A percentile compares a stretch with the other conserved stretches of the same genome.
Conservation (phyloP, 1,140 invertebrate species). For the Lepidurus apus region DNA sequence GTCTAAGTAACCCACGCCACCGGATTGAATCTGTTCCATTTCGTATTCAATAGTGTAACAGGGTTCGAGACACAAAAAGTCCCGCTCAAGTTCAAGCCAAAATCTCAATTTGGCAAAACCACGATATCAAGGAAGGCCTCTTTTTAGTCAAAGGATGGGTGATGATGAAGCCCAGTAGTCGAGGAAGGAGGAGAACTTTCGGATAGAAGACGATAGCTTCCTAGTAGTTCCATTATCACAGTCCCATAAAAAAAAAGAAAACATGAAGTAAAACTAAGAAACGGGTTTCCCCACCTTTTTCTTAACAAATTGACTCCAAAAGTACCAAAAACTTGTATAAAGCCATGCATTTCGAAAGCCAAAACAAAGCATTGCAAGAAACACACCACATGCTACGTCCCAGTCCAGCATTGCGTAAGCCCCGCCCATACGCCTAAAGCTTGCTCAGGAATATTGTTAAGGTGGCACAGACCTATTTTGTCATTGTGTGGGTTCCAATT, state of each 20-base stretch:
- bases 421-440: neutral
- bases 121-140: slow-evolving; percentile 18
- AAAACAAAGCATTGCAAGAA: neutral
- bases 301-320: neutral
- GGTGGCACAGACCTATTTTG: neutral
- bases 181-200: neutral
- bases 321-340: neutral
- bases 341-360: neutral
- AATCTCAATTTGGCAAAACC: neutral
- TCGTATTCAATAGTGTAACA: neutral
- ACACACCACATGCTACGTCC: neutral
- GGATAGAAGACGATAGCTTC: slow-evolving; percentile 1
- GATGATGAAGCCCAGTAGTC: neutral
- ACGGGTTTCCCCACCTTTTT: neutral
- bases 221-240: neutral
- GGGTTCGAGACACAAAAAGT: neutral
- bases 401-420: neutral
- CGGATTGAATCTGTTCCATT: neutral
- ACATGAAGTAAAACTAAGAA: neutral
- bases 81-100: neutral
- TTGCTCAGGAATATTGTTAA: neutral
- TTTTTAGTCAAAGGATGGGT: slow-evolving; percentile 14
- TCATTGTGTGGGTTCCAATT: neutral
- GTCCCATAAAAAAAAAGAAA: slow-evolving; percentile 11
- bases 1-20: neutral